Evolutionary conservation across 2,797 vertebrate species (phyloP).

Genomic region (Fratercula arctica): DNA sequence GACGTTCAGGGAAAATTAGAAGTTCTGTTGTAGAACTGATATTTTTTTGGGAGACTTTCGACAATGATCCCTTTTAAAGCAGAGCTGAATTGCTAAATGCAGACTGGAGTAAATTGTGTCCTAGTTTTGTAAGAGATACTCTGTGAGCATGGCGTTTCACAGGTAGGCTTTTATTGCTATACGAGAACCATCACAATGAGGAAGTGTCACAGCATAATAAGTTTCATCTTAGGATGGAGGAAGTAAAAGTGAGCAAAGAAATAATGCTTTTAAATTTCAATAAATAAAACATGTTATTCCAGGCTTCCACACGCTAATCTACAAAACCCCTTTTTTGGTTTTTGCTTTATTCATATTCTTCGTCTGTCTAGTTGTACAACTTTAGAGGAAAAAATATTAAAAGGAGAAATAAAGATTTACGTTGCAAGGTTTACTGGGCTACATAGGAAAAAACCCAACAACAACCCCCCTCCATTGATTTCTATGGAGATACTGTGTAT

Average conservation of each 20-base stretch:
- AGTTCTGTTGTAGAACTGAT: slow-evolving; percentile 46
- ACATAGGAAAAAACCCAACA: neutral
- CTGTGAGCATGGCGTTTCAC: slow-evolving; percentile 40
- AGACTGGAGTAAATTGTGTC: slow-evolving; percentile 52
- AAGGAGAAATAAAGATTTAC: neutral
- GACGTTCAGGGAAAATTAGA: slow-evolving; percentile 68
- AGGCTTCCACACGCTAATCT: neutral
- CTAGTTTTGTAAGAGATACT: slow-evolving; percentile 59
- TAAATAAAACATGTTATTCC: neutral
- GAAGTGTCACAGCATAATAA: slow-evolving; percentile 34
- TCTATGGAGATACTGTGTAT: neutral
- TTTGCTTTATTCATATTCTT: neutral
- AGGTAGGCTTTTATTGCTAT: slow-evolving; percentile 70
- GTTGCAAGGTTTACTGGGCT: neutral
- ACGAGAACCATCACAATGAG: slow-evolving; percentile 7
- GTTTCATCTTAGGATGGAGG: neutral
- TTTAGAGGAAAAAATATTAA: neutral
- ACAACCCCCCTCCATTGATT: neutral
- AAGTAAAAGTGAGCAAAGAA: neutral
- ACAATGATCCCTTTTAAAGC: slow-evolving; percentile 55
- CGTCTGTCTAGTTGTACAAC: neutral
- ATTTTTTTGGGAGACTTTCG: slow-evolving; percentile 39
- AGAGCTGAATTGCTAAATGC: slow-evolving; percentile 46
- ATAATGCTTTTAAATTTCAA: neutral
- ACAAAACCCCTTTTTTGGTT: neutral